Evolutionary conservation across 1,140 invertebrate genomes (phyloP).

Genomic region (Drosophila cardini): DNA sequence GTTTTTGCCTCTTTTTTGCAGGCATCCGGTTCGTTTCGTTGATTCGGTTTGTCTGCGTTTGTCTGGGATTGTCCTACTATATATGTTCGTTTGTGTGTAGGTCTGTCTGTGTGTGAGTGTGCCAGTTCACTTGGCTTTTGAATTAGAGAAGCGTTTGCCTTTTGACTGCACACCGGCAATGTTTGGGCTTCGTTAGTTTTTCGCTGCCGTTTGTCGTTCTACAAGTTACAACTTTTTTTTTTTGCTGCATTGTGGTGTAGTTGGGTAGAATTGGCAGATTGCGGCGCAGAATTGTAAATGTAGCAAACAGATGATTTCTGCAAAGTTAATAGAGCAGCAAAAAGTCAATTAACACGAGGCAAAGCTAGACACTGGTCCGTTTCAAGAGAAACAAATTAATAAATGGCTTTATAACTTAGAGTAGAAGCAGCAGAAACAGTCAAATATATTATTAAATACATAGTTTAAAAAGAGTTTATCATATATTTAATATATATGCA

Average conservation of each 20-base stretch:
- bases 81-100: conserved; percentile 5
- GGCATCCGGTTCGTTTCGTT: conserved; percentile 39
- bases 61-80: conserved; percentile 6
- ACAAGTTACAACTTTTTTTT: conserved; percentile 16
- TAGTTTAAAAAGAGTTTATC: too few relatives aligned
- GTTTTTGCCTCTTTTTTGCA: conserved; percentile 31
- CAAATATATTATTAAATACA: too few relatives aligned
- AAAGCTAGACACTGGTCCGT: conserved; percentile 11
- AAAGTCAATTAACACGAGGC: conserved; percentile 55
- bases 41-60: conserved; percentile 16
- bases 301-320: conserved; percentile 21
- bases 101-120: conserved; percentile 37
- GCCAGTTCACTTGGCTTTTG: conserved; percentile 76
- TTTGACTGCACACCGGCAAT: conserved; percentile 76
- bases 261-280: background rate
- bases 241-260: background rate
- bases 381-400: background rate
- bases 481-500: too few relatives aligned
- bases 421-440: background rate
- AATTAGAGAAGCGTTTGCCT: conserved; percentile 71
- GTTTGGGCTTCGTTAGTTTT: conserved; percentile 78
- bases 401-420: background rate
- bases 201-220: conserved; percentile 32
- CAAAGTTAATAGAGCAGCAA: conserved; percentile 69
- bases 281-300: conserved; percentile 20